Evolutionary conservation across 2,888 invertebrate genomes (phyloP).

Genomic region (Dendrolimus houi): DNA sequence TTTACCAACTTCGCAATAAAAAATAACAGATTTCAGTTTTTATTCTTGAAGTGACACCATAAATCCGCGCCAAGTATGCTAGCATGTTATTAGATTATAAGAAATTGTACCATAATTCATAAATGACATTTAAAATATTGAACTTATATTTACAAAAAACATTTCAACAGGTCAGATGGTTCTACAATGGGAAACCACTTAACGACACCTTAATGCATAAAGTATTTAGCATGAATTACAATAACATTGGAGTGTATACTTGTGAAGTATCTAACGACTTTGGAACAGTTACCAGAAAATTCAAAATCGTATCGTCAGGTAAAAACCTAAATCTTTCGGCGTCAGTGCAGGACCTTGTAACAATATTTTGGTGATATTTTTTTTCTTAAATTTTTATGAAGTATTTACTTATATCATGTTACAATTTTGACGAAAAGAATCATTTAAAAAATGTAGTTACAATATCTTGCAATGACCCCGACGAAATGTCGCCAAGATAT

Average conservation of each 20-base stretch:
- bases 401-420: no score
- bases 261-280: constrained; percentile 36
- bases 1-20: no score
- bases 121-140: background rate
- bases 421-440: no score
- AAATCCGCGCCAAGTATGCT: background rate
- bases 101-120: constrained; percentile 1
- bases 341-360: background rate
- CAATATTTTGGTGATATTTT: background rate
- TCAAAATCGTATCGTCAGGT: constrained; percentile 29
- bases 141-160: no score
- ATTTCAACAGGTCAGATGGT: constrained; percentile 32
- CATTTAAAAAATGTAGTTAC: no score
- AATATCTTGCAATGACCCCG: no score
- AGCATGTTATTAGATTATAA: background rate
- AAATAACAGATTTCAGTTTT: no score
- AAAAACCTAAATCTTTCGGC: background rate
- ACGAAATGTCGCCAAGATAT: no score
- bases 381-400: no score
- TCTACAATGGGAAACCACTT: constrained; percentile 21
- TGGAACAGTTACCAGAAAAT: constrained; percentile 31
- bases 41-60: no score
- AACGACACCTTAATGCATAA: constrained; percentile 14
- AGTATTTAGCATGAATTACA: constrained; percentile 19
- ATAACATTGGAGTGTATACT: constrained; percentile 30